These are phyloP conservation scores for Cyprichromis sp. DNA, from an alignment of 2,113 vertebrate species.

Conservation along the genomic window DNA sequence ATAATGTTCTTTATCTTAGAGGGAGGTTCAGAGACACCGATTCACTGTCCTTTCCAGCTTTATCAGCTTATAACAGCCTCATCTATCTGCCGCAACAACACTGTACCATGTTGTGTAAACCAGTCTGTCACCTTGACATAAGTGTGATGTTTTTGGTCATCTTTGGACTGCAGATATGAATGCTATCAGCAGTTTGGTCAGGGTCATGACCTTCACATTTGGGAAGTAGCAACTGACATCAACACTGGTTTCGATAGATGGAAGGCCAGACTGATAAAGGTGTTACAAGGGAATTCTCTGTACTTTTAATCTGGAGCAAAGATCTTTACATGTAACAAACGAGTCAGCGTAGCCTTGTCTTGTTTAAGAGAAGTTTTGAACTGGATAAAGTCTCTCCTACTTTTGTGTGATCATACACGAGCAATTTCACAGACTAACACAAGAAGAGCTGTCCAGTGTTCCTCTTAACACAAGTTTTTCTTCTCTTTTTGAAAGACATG, in stretches of 20 bases:
- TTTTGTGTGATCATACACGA: neutral
- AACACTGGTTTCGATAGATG: neutral
- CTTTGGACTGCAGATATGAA: neutral
- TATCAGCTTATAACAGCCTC: neutral
- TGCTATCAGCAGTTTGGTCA: conserved; percentile 1
- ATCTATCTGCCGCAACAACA: neutral
- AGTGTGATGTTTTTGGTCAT: neutral
- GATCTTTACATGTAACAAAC: fast-evolving
- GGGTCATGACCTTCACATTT: conserved; percentile 3
- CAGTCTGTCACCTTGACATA: neutral
- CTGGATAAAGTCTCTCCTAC: neutral
- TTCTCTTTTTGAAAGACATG: neutral
- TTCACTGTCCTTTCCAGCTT: neutral
- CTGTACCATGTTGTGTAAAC: neutral
- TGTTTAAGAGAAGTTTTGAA: neutral
- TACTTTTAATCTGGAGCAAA: neutral
- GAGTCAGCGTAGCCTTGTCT: neutral
- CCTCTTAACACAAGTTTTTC: neutral
- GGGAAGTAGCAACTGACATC: neutral
- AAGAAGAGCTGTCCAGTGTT: neutral
- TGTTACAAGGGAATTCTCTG: neutral
- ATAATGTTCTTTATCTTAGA: neutral
- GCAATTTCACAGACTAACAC: neutral
- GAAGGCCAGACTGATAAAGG: conserved; percentile 3
- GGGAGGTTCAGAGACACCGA: fast-evolving